A percentile compares a stretch with the other conserved stretches of the same genome.
Conservation (phyloP, 2,888 invertebrate species). For the Creontiades dilutus region DNA sequence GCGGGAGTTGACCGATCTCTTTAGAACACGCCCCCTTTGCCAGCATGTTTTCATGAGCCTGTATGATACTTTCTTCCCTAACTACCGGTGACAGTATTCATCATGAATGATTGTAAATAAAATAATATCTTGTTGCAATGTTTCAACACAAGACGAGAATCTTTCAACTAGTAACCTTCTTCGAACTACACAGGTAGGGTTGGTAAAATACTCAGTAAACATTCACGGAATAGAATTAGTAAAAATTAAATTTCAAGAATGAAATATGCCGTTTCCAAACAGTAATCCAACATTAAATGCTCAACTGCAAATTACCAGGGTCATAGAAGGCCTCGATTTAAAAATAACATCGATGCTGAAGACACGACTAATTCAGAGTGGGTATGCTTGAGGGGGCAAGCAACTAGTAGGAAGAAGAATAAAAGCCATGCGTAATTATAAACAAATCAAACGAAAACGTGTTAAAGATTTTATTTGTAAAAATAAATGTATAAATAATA, state of each 20-base stretch:
- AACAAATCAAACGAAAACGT: conserved; percentile 41
- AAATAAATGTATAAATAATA: conserved; percentile 79
- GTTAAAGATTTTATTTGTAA: conserved; percentile 1
- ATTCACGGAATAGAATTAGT: not conserved
- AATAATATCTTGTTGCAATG: too few relatives aligned
- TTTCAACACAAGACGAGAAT: too few relatives aligned
- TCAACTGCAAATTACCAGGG: conserved; percentile 38
- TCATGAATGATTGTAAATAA: too few relatives aligned
- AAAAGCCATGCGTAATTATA: conserved; percentile 28
- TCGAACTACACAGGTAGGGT: too few relatives aligned
- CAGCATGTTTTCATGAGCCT: too few relatives aligned
- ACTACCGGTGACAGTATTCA: too few relatives aligned
- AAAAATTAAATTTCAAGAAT: not conserved
- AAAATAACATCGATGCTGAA: conserved; percentile 56
- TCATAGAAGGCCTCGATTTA: conserved; percentile 59
- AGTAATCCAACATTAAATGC: not conserved
- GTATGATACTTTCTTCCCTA: too few relatives aligned
- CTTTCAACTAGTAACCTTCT: too few relatives aligned
- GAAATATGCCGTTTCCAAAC: too few relatives aligned
- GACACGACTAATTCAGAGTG: conserved; percentile 4
- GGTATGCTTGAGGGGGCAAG: not conserved
- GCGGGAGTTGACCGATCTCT: too few relatives aligned
- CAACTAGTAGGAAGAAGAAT: not conserved
- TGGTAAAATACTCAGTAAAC: not conserved
- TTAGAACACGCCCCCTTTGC: too few relatives aligned